Conservation (phyloP, 2,888 invertebrate species). For the Alloscopus bannaensis region DNA sequence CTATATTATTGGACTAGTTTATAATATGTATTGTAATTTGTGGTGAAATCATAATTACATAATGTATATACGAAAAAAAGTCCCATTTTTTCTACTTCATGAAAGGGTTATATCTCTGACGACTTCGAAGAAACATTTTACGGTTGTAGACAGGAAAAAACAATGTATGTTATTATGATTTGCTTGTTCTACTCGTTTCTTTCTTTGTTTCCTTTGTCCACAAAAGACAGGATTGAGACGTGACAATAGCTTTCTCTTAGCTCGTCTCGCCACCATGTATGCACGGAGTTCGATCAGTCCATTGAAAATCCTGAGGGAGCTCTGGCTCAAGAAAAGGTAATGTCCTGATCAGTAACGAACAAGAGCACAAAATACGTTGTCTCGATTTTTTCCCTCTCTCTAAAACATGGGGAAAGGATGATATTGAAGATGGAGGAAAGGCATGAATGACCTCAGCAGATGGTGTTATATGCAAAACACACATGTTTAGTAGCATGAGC, state of each 20-base stretch:
- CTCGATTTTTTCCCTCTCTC: not conserved
- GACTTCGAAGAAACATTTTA: conserved; percentile 10
- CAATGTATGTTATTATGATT: conserved; percentile 31
- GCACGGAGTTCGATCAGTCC: conserved; percentile 73
- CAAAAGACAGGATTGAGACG: conserved; percentile 72
- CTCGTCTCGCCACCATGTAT: conserved; percentile 72
- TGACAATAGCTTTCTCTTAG: conserved; percentile 71
- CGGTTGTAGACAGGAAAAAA: conserved; percentile 7
- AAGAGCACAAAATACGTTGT: not conserved
- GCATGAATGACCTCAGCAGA: no score
- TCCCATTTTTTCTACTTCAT: no score
- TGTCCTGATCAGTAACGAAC: conserved; percentile 12
- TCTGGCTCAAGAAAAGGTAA: conserved; percentile 73
- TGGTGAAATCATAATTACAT: no score
- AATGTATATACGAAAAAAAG: no score
- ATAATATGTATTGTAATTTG: no score
- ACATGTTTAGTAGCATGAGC: no score
- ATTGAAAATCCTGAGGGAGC: conserved; percentile 71
- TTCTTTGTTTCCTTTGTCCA: conserved; percentile 55
- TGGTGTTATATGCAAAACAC: no score
- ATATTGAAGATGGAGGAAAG: not conserved
- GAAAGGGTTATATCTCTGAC: no score
- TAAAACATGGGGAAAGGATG: conserved; percentile 1
- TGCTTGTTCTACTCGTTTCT: conserved; percentile 46
- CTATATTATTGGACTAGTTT: no score